Percentiles rank a stretch among this genome's conserved stretches.
phyloP scores from a whole-genome alignment of 1,140 invertebrate genomes.

The Drosophila nannoptera region DNA sequence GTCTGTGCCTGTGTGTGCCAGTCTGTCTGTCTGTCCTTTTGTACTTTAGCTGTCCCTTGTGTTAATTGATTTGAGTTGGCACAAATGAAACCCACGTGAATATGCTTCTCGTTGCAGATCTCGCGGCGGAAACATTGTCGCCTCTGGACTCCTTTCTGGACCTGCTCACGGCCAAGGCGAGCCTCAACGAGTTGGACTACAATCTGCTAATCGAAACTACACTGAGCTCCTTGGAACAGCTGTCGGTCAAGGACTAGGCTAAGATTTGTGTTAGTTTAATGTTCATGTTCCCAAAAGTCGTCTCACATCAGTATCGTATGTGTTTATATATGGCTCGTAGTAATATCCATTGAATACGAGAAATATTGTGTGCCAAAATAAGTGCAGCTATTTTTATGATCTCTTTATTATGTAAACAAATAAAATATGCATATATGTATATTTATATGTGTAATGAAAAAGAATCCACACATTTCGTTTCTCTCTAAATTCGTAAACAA shows the following conservation, averaged over 20 bases:
- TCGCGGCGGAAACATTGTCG: conserved; percentile 86
- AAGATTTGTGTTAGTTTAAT: conserved; percentile 9
- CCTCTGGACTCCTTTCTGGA: conserved; percentile 91
- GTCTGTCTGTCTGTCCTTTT: conserved; percentile 23
- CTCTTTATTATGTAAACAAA: background rate
- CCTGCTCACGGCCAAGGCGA: conserved; percentile 90
- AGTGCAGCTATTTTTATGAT: background rate
- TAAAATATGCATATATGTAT: background rate
- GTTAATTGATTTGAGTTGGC: background rate
- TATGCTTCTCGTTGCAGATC: conserved; percentile 80
- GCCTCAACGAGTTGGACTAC: conserved; percentile 89
- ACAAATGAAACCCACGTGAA: no score
- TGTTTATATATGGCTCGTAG: no score
- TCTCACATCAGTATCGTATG: no score
- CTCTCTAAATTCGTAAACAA: no score
- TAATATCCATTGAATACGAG: background rate
- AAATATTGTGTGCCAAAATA: background rate
- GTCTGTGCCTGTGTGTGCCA: conserved; percentile 38
- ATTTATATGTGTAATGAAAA: background rate
- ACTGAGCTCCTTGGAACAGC: conserved; percentile 79
- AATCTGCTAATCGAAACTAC: conserved; percentile 90
- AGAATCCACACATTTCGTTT: background rate
- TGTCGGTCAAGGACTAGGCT: conserved; percentile 49
- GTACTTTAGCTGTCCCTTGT: background rate
- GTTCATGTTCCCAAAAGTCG: background rate